Evolutionary conservation across 2,888 invertebrate genomes (phyloP).

Genomic region (Eristalinus aeneus): DNA sequence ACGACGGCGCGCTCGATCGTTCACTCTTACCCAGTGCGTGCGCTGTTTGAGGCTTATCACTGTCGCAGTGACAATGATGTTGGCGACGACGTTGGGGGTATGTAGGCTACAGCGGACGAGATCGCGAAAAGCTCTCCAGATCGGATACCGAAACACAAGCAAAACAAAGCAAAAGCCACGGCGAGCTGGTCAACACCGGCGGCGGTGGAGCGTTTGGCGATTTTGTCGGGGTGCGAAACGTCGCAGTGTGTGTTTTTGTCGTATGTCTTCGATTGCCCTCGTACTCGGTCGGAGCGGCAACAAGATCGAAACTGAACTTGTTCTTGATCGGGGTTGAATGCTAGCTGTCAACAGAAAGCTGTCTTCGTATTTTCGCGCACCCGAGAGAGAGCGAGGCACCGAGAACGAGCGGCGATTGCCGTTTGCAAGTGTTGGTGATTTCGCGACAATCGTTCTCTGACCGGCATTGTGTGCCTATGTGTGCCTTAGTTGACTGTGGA

Average conservation of each 20-base stretch:
- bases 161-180: neutral
- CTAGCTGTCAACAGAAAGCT: constrained; percentile 60
- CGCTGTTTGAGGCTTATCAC: constrained; percentile 41
- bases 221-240: constrained; percentile 34
- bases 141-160: neutral
- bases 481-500: constrained; percentile 53
- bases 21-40: constrained; percentile 49
- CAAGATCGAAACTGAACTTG: constrained; percentile 63
- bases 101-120: constrained; percentile 31
- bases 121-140: constrained; percentile 42
- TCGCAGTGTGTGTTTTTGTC: neutral
- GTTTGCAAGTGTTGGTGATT: constrained; percentile 15
- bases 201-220: constrained; percentile 2
- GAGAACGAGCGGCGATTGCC: neutral
- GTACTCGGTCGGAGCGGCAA: constrained; percentile 44
- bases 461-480: constrained; percentile 31
- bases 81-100: constrained; percentile 26
- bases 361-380: constrained; percentile 33
- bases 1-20: constrained; percentile 6
- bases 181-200: constrained; percentile 29
- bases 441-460: constrained; percentile 15
- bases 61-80: constrained; percentile 39
- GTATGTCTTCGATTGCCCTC: constrained; percentile 4
- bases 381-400: neutral
- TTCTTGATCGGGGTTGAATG: constrained; percentile 48